A percentile compares a stretch with the other conserved stretches of the same genome.
These are phyloP conservation scores for Helleia helle DNA, from an alignment of 2,888 invertebrate species.

Conservation along the genomic window DNA sequence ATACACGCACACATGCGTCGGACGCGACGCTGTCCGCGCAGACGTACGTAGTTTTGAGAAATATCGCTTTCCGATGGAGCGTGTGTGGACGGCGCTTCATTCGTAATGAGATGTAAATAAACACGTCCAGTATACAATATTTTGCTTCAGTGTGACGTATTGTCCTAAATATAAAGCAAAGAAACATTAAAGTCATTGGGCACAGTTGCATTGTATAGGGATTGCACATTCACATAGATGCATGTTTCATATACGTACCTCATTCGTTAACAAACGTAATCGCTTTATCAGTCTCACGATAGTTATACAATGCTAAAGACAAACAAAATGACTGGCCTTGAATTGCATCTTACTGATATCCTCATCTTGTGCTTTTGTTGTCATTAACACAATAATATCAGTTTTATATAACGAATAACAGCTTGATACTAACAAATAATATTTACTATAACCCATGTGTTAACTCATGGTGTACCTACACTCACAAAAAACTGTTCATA, in stretches of 20 bases:
- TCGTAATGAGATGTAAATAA: slow-evolving; percentile 56
- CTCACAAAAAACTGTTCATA: too few relatives aligned
- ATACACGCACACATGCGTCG: slow-evolving; percentile 32
- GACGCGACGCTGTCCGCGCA: slow-evolving; percentile 8
- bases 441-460: too few relatives aligned
- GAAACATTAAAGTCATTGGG: slow-evolving; percentile 61
- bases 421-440: too few relatives aligned
- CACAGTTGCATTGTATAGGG: slow-evolving; percentile 72
- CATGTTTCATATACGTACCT: slow-evolving; percentile 6
- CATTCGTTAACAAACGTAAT: too few relatives aligned
- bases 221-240: slow-evolving; percentile 39
- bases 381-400: too few relatives aligned
- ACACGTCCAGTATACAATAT: slow-evolving; percentile 42
- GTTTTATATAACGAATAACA: too few relatives aligned
- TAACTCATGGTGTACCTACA: too few relatives aligned
- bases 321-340: too few relatives aligned
- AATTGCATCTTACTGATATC: too few relatives aligned
- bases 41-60: slow-evolving; percentile 8
- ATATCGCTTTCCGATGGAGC: slow-evolving; percentile 49
- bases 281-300: too few relatives aligned
- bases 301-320: too few relatives aligned
- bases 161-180: slow-evolving; percentile 51
- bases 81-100: slow-evolving; percentile 58
- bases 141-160: slow-evolving; percentile 73
- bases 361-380: too few relatives aligned